Conservation (phyloP, 2,113 vertebrate species). For the Panthera leo region DNA sequence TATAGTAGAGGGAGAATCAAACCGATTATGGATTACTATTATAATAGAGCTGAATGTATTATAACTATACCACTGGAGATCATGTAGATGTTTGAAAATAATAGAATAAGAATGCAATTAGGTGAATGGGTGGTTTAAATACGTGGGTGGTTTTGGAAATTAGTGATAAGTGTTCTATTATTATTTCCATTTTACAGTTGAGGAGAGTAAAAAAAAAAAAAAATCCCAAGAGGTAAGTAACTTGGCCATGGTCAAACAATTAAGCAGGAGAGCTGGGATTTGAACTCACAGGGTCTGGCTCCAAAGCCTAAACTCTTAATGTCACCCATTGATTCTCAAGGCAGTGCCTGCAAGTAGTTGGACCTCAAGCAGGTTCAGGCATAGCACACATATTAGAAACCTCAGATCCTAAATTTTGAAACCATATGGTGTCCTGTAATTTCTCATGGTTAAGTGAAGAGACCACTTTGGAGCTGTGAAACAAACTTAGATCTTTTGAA, state of each 20-base stretch:
- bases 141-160: slow-evolving; percentile 3
- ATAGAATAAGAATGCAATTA: neutral
- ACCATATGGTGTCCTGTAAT: neutral
- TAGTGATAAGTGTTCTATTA: neutral
- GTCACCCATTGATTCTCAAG: neutral
- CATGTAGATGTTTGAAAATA: slow-evolving; percentile 3
- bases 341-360: neutral
- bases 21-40: neutral
- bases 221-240: neutral
- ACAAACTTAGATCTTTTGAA: slow-evolving; percentile 35
- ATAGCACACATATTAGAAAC: neutral
- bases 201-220: neutral
- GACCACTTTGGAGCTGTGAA: neutral
- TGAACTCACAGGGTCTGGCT: neutral
- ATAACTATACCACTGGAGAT: neutral
- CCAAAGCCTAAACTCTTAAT: neutral
- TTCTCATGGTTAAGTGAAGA: slow-evolving; percentile 21
- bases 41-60: neutral
- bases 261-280: neutral
- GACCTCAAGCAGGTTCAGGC: neutral
- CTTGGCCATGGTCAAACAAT: neutral
- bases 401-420: slow-evolving; percentile 40
- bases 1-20: neutral
- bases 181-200: neutral
- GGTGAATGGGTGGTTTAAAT: neutral